These are phyloP conservation scores for Corythoichthys intestinalis DNA, from an alignment of 2,113 vertebrate species.

Conservation along the genomic window DNA sequence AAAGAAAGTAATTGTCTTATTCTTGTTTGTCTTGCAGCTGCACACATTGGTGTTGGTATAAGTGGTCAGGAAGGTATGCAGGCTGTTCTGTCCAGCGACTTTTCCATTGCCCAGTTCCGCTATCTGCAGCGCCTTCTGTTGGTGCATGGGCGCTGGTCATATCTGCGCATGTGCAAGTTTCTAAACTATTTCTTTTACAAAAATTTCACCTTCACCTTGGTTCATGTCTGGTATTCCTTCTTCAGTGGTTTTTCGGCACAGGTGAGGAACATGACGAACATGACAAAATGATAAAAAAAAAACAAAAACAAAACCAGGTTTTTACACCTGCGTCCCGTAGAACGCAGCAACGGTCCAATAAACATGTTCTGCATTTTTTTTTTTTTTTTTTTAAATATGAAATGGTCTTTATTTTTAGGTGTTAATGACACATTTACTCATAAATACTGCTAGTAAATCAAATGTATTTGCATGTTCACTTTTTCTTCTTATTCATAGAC, in stretches of 20 bases:
- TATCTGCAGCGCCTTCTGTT: constrained; percentile 93
- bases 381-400: background rate
- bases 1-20: too few species aligned
- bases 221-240: constrained; percentile 96
- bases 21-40: constrained; percentile 66
- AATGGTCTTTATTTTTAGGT: background rate
- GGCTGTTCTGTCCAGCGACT: constrained; percentile 89
- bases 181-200: constrained; percentile 97
- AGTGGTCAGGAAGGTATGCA: constrained; percentile 93
- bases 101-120: constrained; percentile 87
- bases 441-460: background rate
- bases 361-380: too few species aligned
- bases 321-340: background rate
- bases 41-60: constrained; percentile 91
- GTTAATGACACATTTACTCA: background rate
- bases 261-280: constrained; percentile 62
- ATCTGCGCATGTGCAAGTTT: constrained; percentile 95
- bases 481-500: constrained; percentile 69
- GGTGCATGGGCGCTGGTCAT: constrained; percentile 94
- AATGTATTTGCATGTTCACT: background rate
- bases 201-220: constrained; percentile 93
- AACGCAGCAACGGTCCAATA: background rate
- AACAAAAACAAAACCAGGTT: background rate
- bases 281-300: too few species aligned
- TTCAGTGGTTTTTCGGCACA: constrained; percentile 95